These are phyloP conservation scores for Myripristis jacobus DNA, from an alignment of 2,797 vertebrate genomes.

Conservation along the genomic window DNA sequence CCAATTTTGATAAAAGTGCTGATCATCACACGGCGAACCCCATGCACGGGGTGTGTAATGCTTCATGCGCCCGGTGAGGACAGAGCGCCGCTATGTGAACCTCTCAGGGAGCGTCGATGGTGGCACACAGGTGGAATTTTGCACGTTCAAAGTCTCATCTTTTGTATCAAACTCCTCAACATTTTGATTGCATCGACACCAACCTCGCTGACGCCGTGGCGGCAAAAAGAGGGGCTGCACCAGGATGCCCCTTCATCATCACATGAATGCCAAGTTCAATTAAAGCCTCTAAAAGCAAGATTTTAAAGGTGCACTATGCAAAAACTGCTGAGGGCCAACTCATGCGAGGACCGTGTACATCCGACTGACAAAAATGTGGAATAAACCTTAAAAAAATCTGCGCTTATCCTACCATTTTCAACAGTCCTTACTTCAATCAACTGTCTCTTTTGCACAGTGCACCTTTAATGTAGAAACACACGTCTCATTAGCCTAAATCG, in stretches of 20 bases:
- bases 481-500: constrained; percentile 43
- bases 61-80: constrained; percentile 24
- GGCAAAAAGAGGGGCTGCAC: constrained; percentile 10
- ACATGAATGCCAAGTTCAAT: constrained; percentile 57
- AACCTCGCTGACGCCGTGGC: background rate
- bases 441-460: too few species aligned
- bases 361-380: too few species aligned
- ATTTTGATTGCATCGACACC: background rate
- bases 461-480: too few species aligned
- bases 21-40: background rate
- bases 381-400: too few species aligned
- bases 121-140: constrained; percentile 29
- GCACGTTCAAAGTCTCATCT: constrained; percentile 46
- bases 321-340: too few species aligned
- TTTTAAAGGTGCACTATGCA: too few species aligned
- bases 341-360: too few species aligned
- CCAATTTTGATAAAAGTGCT: background rate
- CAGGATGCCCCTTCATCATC: constrained; percentile 31
- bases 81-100: constrained; percentile 36
- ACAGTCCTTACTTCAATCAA: too few species aligned
- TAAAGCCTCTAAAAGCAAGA: constrained; percentile 34
- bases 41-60: constrained; percentile 2
- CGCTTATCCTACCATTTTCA: too few species aligned
- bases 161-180: constrained; percentile 29
- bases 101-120: constrained; percentile 11